Evolutionary conservation across 2,797 vertebrate species (phyloP).

Genomic region (Hylomyscus alleni): DNA sequence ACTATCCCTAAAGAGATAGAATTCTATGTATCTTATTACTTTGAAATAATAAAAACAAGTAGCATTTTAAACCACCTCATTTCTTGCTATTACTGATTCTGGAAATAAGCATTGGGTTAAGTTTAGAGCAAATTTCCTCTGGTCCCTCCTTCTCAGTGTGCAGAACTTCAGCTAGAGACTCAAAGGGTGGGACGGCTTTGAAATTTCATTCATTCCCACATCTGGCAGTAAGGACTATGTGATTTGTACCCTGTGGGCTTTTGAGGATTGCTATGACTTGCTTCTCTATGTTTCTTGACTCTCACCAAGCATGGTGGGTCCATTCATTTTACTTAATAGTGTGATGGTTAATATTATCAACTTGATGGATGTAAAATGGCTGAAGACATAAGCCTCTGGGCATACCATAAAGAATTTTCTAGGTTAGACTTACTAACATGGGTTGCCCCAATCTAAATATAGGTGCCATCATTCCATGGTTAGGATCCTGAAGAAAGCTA

Average conservation of each 20-base stretch:
- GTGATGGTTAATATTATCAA: not conserved
- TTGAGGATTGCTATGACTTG: not conserved
- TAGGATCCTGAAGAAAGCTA: not conserved
- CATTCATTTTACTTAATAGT: not conserved
- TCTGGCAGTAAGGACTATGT: not conserved
- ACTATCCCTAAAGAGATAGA: not conserved
- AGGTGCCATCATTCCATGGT: not conserved
- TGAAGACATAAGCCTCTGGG: not conserved
- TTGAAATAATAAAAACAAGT: conserved; percentile 6
- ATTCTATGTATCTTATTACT: not conserved
- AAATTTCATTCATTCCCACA: not conserved
- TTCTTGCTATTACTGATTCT: conserved; percentile 12
- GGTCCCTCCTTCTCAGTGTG: not conserved
- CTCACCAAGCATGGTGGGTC: not conserved
- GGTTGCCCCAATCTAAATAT: not conserved
- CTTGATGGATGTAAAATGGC: not conserved
- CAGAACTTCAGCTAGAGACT: not conserved
- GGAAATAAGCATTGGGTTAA: not conserved
- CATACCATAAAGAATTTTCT: not conserved
- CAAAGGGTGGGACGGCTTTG: not conserved
- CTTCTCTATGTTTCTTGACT: not conserved
- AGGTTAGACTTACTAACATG: no score
- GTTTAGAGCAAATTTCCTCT: not conserved
- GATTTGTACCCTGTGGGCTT: not conserved
- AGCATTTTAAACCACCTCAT: not conserved